Evolutionary conservation across 2,797 vertebrate genomes (phyloP).

Genomic region (Lophius americanus): DNA sequence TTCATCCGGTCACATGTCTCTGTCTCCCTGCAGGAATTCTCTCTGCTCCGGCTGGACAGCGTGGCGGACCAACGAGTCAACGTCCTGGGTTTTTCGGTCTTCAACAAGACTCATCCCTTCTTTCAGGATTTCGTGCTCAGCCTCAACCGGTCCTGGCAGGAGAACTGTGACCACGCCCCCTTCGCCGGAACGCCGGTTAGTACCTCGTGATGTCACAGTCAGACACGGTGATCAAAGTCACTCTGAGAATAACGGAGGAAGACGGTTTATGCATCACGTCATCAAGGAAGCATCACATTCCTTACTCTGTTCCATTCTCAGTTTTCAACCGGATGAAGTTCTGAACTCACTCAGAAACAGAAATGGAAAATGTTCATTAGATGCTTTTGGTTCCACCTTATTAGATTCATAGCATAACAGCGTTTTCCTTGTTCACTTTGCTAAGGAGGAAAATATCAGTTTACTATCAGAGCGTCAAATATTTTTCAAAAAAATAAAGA

Average conservation of each 20-base stretch:
- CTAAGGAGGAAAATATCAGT: constrained; percentile 34
- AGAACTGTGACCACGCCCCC: constrained; percentile 96
- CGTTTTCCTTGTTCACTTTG: constrained; percentile 40
- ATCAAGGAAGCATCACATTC: neutral
- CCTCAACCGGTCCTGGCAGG: constrained; percentile 98
- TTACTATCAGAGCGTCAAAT: constrained; percentile 9
- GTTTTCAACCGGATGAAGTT: constrained; percentile 12
- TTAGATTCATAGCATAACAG: constrained; percentile 49
- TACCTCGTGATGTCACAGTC: constrained; percentile 14
- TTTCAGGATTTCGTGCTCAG: constrained; percentile 96
- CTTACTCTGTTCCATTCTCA: constrained; percentile 2
- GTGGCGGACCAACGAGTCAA: constrained; percentile 91
- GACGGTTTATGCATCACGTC: constrained; percentile 12
- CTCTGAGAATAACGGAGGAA: constrained; percentile 19
- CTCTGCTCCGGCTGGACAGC: constrained; percentile 90
- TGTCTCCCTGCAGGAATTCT: constrained; percentile 87
- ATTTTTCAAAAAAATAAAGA: too few relatives aligned
- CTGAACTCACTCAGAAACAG: constrained; percentile 24
- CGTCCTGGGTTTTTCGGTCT: constrained; percentile 96
- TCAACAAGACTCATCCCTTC: constrained; percentile 94
- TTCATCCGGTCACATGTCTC: constrained; percentile 10
- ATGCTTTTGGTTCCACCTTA: constrained; percentile 33
- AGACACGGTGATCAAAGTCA: constrained; percentile 7
- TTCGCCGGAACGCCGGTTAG: constrained; percentile 95
- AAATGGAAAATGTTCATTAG: constrained; percentile 58